Evolutionary conservation across 2,113 vertebrate species (phyloP).

Genomic region (Pithys albifrons): DNA sequence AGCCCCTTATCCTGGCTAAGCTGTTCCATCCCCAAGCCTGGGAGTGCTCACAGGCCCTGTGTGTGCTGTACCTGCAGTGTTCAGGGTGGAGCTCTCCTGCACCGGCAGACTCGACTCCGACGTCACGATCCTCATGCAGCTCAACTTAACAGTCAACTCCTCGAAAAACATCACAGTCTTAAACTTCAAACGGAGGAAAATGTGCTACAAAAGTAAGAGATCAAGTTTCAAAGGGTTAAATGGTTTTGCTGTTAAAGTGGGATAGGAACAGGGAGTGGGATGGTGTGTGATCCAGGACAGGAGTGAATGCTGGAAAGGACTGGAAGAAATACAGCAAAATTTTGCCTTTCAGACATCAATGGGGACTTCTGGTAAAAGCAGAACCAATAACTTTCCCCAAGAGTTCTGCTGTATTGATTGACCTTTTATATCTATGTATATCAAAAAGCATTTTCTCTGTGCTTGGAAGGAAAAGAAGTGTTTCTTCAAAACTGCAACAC

Average conservation of each 20-base stretch:
- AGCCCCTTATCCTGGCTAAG: background rate
- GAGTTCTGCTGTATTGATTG: background rate
- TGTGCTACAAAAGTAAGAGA: conserved; percentile 94
- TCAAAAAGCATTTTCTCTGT: background rate
- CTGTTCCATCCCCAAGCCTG: background rate
- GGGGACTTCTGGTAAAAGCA: background rate
- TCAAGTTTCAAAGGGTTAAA: background rate
- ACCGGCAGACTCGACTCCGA: conserved; percentile 93
- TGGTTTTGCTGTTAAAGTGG: background rate
- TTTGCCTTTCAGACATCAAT: background rate
- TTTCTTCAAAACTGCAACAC: background rate
- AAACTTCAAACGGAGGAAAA: conserved; percentile 99
- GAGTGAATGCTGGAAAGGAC: background rate
- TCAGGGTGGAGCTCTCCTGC: conserved; percentile 92
- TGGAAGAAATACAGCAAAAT: background rate
- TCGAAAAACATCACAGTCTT: conserved; percentile 98
- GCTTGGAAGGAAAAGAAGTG: background rate
- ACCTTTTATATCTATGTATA: fast-evolving
- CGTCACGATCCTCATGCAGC: conserved; percentile 90
- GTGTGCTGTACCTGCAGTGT: conserved; percentile 76
- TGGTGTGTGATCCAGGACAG: background rate
- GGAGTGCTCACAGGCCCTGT: no score
- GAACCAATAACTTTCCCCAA: background rate
- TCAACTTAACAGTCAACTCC: conserved; percentile 89
- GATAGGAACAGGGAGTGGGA: background rate